Base-by-base conservation (phyloP, 2,113 vertebrate species). In the Turdus rufiventris region DNA sequence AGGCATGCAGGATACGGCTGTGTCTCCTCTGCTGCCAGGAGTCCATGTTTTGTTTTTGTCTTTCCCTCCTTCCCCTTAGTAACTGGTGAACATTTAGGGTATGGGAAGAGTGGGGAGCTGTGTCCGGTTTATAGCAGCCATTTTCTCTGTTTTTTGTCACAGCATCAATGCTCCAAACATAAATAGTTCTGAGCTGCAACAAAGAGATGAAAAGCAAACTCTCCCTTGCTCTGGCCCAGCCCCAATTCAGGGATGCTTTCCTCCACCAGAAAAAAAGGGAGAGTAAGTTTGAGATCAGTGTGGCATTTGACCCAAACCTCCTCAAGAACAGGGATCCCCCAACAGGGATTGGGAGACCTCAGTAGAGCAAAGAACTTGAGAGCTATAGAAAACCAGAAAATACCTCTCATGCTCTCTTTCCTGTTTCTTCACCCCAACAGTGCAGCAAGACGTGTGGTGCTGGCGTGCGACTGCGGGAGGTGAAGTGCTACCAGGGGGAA, bases 371-470 rank as follows among this genome's bases (percentile, higher is more conserved):
- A 2, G 23, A 57, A 36, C 28, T 58, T 42, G 62, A 28, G 38
- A 83, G 43, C 62, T 66, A 1, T 0, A 58, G 66, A 36, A 63
- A 42, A 77, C 1, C 5, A 26, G 36, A 51, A 58, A 71, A 18
- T 5, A 29, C 24, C 29, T 74, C 57, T 91, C 23, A 43, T 0
- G 2, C 18, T 67, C 19, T 45, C 13, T 65, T 42, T 81, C 33
- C 31, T 61, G 24, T 47, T 40, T 26, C 47, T 81, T 5, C 3
- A 70, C 67, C 33, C 87, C 0, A 26, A 88, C 97, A 98, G 98
- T 98, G 98, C 98, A 98, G 98, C 96, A 99, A 99, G 97, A 98
- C 98, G 0, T 99, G 99, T 19, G 98, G 98, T 38, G 97, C 97
- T 33, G 98, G 98, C 0, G 90, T 98, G 80, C 97, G 97, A 16